Percentiles rank a stretch among this genome's conserved stretches.
Conservation (phyloP, 2,797 vertebrate genomes). For the Manis javanica region DNA sequence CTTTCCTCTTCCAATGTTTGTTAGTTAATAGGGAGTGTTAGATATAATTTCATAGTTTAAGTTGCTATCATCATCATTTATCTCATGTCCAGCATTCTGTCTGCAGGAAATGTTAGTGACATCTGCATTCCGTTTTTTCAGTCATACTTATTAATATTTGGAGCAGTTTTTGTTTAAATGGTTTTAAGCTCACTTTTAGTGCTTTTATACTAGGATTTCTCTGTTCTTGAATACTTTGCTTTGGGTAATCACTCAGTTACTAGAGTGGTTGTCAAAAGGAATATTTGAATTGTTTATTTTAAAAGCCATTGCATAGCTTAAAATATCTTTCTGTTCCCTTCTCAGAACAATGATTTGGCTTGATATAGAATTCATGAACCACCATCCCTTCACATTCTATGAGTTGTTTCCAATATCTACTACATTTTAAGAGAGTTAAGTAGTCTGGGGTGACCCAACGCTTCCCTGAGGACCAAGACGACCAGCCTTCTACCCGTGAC, state of each 20-base stretch:
- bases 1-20: neutral
- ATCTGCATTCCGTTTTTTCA: neutral
- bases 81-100: neutral
- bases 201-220: neutral
- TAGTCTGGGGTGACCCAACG: slow-evolving; percentile 16
- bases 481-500: neutral
- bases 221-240: neutral
- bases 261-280: slow-evolving; percentile 66
- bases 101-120: neutral
- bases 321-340: slow-evolving; percentile 59
- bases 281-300: slow-evolving; percentile 49
- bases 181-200: neutral
- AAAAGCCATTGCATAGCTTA: slow-evolving; percentile 47
- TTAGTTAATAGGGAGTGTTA: neutral
- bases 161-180: neutral
- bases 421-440: slow-evolving; percentile 67
- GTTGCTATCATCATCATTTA: neutral
- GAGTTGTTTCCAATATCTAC: slow-evolving; percentile 57
- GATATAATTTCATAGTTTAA: neutral
- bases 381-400: slow-evolving; percentile 23
- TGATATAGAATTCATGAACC: slow-evolving; percentile 66
- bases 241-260: slow-evolving; percentile 56
- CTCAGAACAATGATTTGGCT: slow-evolving; percentile 63
- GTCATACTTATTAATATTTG: slow-evolving; percentile 4
- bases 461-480: neutral